These are phyloP conservation scores for Hypomecis punctinalis DNA, from an alignment of 2,888 invertebrate genomes.

Conservation along the genomic window DNA sequence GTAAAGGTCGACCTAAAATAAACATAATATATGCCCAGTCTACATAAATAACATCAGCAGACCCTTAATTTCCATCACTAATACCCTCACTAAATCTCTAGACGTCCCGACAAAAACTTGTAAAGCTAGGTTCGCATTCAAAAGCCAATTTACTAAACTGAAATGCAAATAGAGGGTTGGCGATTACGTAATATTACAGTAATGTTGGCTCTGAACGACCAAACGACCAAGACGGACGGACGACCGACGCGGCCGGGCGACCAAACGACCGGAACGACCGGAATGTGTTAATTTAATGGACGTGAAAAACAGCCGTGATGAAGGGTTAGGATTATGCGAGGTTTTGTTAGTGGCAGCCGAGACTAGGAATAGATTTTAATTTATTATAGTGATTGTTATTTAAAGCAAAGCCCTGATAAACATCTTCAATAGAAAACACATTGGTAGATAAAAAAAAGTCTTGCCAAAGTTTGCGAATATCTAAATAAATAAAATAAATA, in stretches of 20 bases:
- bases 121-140: constrained; percentile 26
- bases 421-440: too few relatives aligned
- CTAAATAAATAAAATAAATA: too few relatives aligned
- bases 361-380: too few relatives aligned
- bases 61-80: constrained; percentile 2
- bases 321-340: constrained; percentile 11
- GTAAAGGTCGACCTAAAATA: too few relatives aligned
- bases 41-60: not conserved
- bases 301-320: constrained; percentile 16
- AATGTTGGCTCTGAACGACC: constrained; percentile 17
- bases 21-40: not conserved
- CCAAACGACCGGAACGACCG: constrained; percentile 23
- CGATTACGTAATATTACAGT: constrained; percentile 23
- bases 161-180: constrained; percentile 34
- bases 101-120: constrained; percentile 5
- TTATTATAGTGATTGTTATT: too few relatives aligned
- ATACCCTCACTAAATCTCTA: constrained; percentile 4
- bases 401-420: too few relatives aligned
- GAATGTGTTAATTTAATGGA: constrained; percentile 31
- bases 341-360: not conserved
- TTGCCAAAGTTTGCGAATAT: too few relatives aligned
- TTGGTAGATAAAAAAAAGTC: too few relatives aligned
- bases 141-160: constrained; percentile 31
- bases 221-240: not conserved
- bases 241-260: not conserved